Conservation (phyloP, 2,113 vertebrate genomes). For the Tychaedon coryphoeus region DNA sequence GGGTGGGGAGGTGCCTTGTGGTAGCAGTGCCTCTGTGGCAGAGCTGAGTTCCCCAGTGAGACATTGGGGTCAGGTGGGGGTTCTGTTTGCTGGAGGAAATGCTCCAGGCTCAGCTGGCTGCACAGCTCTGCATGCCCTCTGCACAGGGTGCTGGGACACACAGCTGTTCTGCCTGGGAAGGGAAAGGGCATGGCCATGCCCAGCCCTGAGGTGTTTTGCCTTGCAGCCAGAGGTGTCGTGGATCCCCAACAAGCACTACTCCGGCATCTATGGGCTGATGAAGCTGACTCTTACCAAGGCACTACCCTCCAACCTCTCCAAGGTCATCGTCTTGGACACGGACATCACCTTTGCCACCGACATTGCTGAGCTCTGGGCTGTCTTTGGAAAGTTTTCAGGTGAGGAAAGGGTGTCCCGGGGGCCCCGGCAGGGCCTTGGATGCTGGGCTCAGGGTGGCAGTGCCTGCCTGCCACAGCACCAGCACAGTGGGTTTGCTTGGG, state of each 20-base stretch:
- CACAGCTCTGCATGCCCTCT: background rate
- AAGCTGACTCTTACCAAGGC: conserved; percentile 90
- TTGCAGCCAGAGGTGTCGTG: conserved; percentile 90
- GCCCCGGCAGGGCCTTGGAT: background rate
- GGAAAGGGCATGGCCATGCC: background rate
- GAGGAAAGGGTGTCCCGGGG: background rate
- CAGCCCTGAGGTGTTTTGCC: background rate
- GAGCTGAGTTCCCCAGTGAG: background rate
- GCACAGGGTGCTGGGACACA: rapidly evolving
- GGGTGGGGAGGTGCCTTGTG: background rate
- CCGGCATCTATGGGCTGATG: conserved; percentile 95
- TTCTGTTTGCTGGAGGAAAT: background rate
- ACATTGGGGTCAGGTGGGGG: background rate
- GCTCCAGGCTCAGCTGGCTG: background rate
- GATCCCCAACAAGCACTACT: conserved; percentile 98
- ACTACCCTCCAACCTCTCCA: conserved; percentile 85
- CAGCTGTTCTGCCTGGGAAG: rapidly evolving
- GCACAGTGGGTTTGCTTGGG: background rate
- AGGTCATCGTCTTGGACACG: conserved; percentile 94
- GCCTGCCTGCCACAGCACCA: background rate
- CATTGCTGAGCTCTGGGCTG: conserved; percentile 94
- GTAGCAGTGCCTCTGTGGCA: background rate
- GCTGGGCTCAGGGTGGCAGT: background rate
- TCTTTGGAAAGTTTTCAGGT: conserved; percentile 94
- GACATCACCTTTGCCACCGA: conserved; percentile 97